Evolutionary conservation across 2,797 vertebrate genomes (phyloP), one percentile per base, ranked within the genome.

Genomic region (Syngnathus rostellatus): DNA sequence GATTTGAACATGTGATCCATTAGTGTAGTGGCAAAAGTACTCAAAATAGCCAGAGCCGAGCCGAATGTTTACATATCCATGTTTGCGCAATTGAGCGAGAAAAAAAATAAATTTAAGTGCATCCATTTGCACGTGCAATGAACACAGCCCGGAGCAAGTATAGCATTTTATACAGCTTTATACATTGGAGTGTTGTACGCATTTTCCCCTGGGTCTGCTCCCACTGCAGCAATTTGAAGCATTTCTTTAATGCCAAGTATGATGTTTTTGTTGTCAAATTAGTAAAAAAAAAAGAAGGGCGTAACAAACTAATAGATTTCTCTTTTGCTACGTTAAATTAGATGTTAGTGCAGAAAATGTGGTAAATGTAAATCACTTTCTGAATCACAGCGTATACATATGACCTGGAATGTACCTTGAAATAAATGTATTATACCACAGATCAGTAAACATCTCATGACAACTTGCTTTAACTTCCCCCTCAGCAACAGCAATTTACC

Each of bases 1-100:
- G 45, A 62, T 45, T 62, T 62, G 21, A 62, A 21, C 60, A 62
- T 45, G 60, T 45, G 60, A 62, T 25, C 40, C 19, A 25, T 23
- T 23, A 45, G 21, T 62, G 41, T 23, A 45, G 21, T 62, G 41
- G n/a, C n/a, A n/a, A 37, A 21, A n/a, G 58, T 9, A 23, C 41
- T 25, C 17, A 21, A 62, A 45, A 62, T 16, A 62, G 41, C 19
- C 39, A 61, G 19, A 21, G 39, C 12, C 21, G 41, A 43, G n/a
- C 2, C 8, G 9, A 41, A 41, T 61, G 59, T 61, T 41, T 61
- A 39, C 39, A 41, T 41, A 61, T 41, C 37, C 21, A 39, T 60
- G 38, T 45, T 16, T 25, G 41, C 2, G 7, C 25, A 62, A 62
- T 62, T 45, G 21, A 62, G 41, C 7, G 21, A 8, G 21, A 45